Base-by-base conservation (phyloP, 2,113 vertebrate genomes). In the Noturus placidus region DNA sequence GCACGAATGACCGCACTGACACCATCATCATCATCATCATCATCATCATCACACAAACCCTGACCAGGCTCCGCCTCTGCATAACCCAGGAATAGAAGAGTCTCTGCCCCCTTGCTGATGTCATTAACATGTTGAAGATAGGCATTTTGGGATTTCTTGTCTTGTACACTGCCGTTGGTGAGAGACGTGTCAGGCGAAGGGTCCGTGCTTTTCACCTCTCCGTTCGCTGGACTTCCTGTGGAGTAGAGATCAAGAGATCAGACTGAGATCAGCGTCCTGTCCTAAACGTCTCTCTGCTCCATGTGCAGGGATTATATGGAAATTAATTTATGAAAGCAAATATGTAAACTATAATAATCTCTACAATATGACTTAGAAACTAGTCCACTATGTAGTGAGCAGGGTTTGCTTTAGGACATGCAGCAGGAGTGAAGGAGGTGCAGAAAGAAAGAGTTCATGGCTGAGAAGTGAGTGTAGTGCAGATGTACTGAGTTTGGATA, bases 1-100 rank as follows among this genome's bases (percentile, higher is more conserved):
- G 95, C 95, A 83, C 94, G 90, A 50, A 95, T 96, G 74, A 96
- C 87, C 54, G 93, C 27, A 69, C 88, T 91, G 20, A 91, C 93
- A 46, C 7, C 42, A 46, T 93, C 92, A 14, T 92, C 93, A 46
- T 46, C 42, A 46, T 93, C 92, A 14, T 92, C 93, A 42, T 92
- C 92, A 15, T 91, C 93, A n/a, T 92, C 92, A 15, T 90, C 86
- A 30, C 80, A 76, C 33, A 92, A 65, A 35, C 91, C 89, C 46
- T 87, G 87, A 6, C 69, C 74, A 46, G 67, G 76, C 72, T 91
- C 89, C 0, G n/a, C 86, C 54, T 93, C 93, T 8, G 88, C 78
- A 77, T 90, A 88, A 50, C 87, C 88, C 14, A 91, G 88, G 61
- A 90, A 89, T 5, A 87, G 90, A 84, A 90, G 78, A 15, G 83